These are phyloP conservation scores for Montipora sp. DNA, from an alignment of 64 coral and sea anemone genomes.

Conservation along the genomic window DNA sequence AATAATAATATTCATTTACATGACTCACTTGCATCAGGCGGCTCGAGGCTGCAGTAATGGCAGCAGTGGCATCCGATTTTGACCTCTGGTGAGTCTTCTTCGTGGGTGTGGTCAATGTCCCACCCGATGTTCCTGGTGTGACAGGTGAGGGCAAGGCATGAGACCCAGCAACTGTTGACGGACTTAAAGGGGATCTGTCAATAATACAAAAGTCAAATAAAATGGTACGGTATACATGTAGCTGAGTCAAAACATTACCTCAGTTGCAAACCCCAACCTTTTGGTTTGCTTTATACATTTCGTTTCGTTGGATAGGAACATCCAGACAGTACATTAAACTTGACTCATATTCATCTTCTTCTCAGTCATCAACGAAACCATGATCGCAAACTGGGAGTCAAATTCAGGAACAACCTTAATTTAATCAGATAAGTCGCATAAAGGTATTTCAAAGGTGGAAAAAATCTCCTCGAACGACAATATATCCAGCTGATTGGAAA, in stretches of 20 bases:
- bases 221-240: background rate
- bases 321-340: too few relatives aligned
- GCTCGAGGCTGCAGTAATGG: slow-evolving; percentile 77
- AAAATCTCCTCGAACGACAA: too few relatives aligned
- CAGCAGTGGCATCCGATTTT: slow-evolving; percentile 98
- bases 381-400: too few relatives aligned
- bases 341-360: too few relatives aligned
- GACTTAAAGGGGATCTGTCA: slow-evolving; percentile 53
- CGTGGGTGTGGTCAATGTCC: slow-evolving; percentile 47
- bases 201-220: background rate
- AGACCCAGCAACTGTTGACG: slow-evolving; percentile 33
- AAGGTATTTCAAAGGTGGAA: too few relatives aligned
- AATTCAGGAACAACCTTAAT: too few relatives aligned
- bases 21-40: slow-evolving; percentile 83
- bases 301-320: too few relatives aligned
- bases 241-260: background rate
- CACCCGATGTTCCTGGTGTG: background rate
- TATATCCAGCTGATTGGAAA: too few relatives aligned
- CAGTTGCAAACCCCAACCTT: background rate
- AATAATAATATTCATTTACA: too few relatives aligned
- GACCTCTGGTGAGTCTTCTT: slow-evolving; percentile 95
- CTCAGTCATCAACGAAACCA: too few relatives aligned
- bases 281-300: too few relatives aligned
- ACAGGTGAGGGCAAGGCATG: slow-evolving; percentile 7
- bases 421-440: too few relatives aligned